These are phyloP conservation scores for Athrips mouffetella DNA, from an alignment of 2,888 invertebrate genomes.

Conservation along the genomic window DNA sequence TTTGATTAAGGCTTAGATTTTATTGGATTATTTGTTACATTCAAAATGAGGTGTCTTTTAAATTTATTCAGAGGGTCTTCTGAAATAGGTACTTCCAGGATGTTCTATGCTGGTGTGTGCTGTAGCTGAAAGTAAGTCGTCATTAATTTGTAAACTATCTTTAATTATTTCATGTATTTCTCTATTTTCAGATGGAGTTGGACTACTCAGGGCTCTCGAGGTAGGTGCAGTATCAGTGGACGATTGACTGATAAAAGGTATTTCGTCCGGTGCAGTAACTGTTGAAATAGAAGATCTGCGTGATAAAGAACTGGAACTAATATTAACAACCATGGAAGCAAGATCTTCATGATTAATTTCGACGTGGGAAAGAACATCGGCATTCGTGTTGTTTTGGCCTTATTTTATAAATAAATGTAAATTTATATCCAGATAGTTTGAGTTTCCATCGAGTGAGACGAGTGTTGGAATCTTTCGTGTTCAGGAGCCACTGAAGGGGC, in stretches of 20 bases:
- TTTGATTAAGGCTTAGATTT: background rate
- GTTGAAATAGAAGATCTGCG: background rate
- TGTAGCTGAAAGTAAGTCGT: no score
- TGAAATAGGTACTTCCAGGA: background rate
- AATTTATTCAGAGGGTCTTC: background rate
- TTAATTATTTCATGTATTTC: no score
- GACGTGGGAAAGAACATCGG: background rate
- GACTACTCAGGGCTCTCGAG: no score
- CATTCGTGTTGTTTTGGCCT: background rate
- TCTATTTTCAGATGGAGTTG: no score
- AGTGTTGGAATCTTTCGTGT: conserved; percentile 37
- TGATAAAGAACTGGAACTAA: no score
- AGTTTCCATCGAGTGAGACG: no score
- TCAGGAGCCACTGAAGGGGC: conserved; percentile 36
- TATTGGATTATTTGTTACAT: background rate
- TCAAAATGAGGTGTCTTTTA: background rate
- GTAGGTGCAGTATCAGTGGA: background rate
- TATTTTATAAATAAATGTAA: conserved; percentile 18
- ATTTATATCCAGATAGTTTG: conserved; percentile 19
- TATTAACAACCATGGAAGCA: conserved; percentile 2
- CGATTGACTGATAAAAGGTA: background rate
- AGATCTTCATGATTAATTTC: background rate
- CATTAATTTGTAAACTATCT: no score
- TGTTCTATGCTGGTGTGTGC: background rate
- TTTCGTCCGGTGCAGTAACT: background rate